Conservation (phyloP, 2,797 vertebrate species). For the Gallinago nigripennis region DNA sequence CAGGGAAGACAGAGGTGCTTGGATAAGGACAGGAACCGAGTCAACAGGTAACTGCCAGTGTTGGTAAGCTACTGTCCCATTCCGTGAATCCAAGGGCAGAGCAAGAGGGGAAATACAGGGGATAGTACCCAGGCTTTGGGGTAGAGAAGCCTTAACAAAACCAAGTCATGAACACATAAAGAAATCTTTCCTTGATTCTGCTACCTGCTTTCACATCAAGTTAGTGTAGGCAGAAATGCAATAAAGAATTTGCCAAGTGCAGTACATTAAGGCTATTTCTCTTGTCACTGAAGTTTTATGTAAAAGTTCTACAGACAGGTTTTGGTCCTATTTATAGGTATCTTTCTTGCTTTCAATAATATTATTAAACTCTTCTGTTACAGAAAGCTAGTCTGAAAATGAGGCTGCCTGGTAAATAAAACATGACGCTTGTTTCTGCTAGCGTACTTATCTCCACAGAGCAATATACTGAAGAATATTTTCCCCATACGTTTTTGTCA, state of each 20-base stretch:
- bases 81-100: not conserved
- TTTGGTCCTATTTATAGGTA: conserved; percentile 38
- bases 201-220: not conserved
- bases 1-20: not conserved
- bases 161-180: not conserved
- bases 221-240: not conserved
- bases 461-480: conserved; percentile 35
- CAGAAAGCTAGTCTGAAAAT: conserved; percentile 35
- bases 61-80: not conserved
- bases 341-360: conserved; percentile 27
- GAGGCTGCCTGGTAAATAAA: conserved; percentile 57
- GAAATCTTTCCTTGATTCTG: not conserved
- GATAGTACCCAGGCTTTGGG: not conserved
- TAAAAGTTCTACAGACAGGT: conserved; percentile 21
- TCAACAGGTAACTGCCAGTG: not conserved
- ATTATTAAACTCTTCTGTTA: conserved; percentile 66
- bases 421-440: conserved; percentile 23
- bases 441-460: not conserved
- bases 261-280: not conserved
- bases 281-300: conserved; percentile 55
- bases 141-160: not conserved
- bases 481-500: conserved; percentile 49
- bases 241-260: not conserved
- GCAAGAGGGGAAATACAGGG: not conserved
- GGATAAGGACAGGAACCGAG: not conserved